Base-by-base conservation (phyloP, 1,140 invertebrate genomes). In the Heliconius hewitsoni region DNA sequence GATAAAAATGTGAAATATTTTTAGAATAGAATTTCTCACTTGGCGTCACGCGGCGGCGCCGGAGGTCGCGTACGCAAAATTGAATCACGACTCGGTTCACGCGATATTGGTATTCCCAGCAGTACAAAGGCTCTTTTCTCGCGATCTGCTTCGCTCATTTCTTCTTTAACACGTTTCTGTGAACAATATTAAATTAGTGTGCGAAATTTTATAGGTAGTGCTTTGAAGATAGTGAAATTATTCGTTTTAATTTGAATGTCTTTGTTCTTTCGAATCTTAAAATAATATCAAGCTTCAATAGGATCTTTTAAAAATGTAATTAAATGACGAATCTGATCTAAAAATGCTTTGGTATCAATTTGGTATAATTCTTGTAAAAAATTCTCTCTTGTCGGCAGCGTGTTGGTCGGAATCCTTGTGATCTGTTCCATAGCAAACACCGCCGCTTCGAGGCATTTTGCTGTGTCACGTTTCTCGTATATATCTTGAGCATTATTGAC, bases 381-480 rank as follows among this genome's bases (percentile, higher is more conserved):
- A 42, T 88, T 90, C 18, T 93, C 91, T 78, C 93, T 94, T 5
- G 80, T 86, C 3, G 91, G 91, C 30, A 94, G 74, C 75, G 93
- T 79, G 34, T 85, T 87, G 1, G 81, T 55, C 18, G 90, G 88
- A 72, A 91, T 92, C 34, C 86, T 87, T 23, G 86, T 74, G 74
- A 94, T 92, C 83, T 91, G 91, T 78, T 94, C 89, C 85, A 94
- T 89, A 6, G 82, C 93, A 74, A 93, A 94, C 78, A 93, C 89
- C 1, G 90, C 91, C 8, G 84, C 76, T 82, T 94, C 93, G 19
- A 94, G 66, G 76, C 91, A 93, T 81, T 89, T 94, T 3, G 81
- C 75, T 0, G 93, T 93, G 52, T 93, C 89, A 52, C 84, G 83
- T 83, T 89, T 81, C 39, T 92, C 85, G 19, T 82, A 84, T 34